phyloP scores from a whole-genome alignment of 2,888 invertebrate genomes.

The Brachylomia viminalis region DNA sequence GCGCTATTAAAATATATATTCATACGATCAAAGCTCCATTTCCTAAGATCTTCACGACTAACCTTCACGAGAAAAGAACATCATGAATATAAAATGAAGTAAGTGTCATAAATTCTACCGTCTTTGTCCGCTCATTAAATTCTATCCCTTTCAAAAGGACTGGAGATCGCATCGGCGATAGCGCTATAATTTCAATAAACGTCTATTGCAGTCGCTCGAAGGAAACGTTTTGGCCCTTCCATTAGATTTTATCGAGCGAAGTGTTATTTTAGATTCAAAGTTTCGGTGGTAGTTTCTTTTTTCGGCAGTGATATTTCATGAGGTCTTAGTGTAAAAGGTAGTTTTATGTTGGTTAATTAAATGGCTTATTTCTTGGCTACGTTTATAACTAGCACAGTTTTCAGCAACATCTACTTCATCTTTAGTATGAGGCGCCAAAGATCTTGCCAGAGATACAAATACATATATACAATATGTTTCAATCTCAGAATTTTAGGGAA shows the following conservation, averaged over 20 bases:
- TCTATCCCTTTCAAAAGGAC: slow-evolving; percentile 73
- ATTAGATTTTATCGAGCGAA: slow-evolving; percentile 62
- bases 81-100: slow-evolving; percentile 53
- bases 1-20: background rate
- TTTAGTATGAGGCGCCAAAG: background rate
- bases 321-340: background rate
- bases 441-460: too few relatives aligned
- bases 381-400: too few relatives aligned
- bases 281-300: slow-evolving; percentile 35
- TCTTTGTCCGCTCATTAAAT: slow-evolving; percentile 73
- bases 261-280: slow-evolving; percentile 60
- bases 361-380: background rate
- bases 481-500: background rate
- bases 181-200: slow-evolving; percentile 82
- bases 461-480: background rate
- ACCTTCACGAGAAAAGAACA: slow-evolving; percentile 34
- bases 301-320: slow-evolving; percentile 23
- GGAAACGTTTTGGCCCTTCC: slow-evolving; percentile 46
- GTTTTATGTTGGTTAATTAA: background rate
- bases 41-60: background rate
- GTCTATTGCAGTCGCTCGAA: slow-evolving; percentile 73
- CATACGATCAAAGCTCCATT: background rate
- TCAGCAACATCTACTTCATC: too few relatives aligned
- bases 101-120: slow-evolving; percentile 65
- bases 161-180: slow-evolving; percentile 79